Conservation (phyloP, 2,888 invertebrate genomes). For the Gastrophysa polygoni region DNA sequence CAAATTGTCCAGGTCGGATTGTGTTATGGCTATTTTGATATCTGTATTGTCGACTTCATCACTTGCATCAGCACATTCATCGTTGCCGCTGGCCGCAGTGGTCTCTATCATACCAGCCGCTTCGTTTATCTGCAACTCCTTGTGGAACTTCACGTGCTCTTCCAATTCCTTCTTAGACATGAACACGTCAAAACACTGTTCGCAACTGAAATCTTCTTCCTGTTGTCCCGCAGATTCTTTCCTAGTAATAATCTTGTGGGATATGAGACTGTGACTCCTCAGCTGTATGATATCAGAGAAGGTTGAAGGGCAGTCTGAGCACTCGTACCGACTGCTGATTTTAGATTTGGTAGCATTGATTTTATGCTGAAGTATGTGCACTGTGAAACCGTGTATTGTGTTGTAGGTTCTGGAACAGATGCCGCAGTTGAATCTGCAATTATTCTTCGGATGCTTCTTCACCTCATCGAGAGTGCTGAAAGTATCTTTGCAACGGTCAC, state of each 20-base stretch:
- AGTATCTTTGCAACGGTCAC: slow-evolving; percentile 14
- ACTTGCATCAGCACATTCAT: background rate
- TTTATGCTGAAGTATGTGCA: slow-evolving; percentile 29
- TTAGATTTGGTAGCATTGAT: slow-evolving; percentile 15
- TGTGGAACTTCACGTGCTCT: slow-evolving; percentile 40
- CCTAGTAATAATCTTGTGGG: slow-evolving; percentile 9
- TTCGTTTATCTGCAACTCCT: slow-evolving; percentile 12
- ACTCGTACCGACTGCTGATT: slow-evolving; percentile 9
- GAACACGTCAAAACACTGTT: slow-evolving; percentile 39
- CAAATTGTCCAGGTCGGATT: slow-evolving; percentile 6
- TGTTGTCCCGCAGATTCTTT: background rate
- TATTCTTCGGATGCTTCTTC: slow-evolving; percentile 20
- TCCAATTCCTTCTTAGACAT: slow-evolving; percentile 29
- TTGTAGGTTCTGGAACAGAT: slow-evolving; percentile 19
- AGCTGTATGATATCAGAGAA: slow-evolving; percentile 23
- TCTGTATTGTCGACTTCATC: background rate
- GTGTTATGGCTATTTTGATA: background rate
- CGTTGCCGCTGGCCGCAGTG: no score
- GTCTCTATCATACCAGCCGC: background rate
- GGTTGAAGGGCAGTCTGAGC: slow-evolving; percentile 14
- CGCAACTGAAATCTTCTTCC: slow-evolving; percentile 29
- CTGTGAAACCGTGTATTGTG: slow-evolving; percentile 19
- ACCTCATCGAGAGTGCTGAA: slow-evolving; percentile 19
- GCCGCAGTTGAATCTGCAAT: slow-evolving; percentile 22
- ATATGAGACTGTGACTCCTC: slow-evolving; percentile 19